Base-by-base conservation (phyloP, 2,888 invertebrate species). In the Helobdella robusta region DNA sequence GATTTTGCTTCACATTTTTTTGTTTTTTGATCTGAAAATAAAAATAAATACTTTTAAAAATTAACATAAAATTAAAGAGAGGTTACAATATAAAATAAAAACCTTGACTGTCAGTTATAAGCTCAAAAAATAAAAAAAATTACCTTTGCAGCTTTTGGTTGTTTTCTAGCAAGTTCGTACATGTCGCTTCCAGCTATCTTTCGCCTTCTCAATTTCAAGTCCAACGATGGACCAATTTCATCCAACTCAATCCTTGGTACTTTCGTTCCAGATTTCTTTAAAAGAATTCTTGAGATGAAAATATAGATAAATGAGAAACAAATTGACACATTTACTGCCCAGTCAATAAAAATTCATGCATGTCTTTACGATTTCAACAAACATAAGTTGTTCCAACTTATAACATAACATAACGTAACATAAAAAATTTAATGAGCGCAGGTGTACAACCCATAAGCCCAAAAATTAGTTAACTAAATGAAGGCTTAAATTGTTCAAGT, bases 171-270 rank as follows among this genome's bases (percentile, higher is more conserved):
- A 65, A 72, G 68, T 67, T 79, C 81, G 73, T 76, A 81, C 56
- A 95, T 82, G 78, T 92, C 91, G 71, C 89, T 89, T 0, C 91
- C 89, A 0, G 93, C 93, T 64, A 97, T 82, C 80, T 89, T 89
- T 0, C 86, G 88, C 71, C 98, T 85, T 70, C 94, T 84, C 18
- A 95, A 79, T 66, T 84, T 84, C 71, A 98, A 87, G 79, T 95
- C 91, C 71, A 91, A 84, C 28, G 89, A 86, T 25, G 98, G 98
- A 28, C 98, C 94, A 75, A 93, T 91, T 83, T 92, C 91, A 78
- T 87, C 86, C 60, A 98, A 81, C 81, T 97, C 95, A 70, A 94
- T 86, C 71, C 92, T 85, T 0, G 97, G 97, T 61, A 86, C 88
- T 73, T 86, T 85, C 70, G 86, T 85, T 0, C 92, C 93, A 70